Evolutionary conservation across 2,797 vertebrate species (phyloP).

Genomic region (Crocodylus rhombifer): DNA sequence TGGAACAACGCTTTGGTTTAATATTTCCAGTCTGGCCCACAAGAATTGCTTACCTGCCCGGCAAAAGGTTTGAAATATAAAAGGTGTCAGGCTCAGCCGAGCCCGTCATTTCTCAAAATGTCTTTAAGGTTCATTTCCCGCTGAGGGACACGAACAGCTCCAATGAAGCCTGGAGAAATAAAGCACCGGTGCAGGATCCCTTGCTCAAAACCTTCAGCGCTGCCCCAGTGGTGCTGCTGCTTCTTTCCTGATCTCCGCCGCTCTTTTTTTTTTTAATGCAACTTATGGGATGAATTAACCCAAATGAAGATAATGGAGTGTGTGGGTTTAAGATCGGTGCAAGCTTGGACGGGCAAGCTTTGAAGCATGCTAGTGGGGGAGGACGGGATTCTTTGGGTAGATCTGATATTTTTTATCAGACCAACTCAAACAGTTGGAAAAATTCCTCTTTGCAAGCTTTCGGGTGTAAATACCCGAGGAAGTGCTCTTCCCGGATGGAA

Average conservation of each 20-base stretch:
- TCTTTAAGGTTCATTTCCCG: not conserved
- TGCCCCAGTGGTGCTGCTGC: not conserved
- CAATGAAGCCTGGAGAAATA: not conserved
- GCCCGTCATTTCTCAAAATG: not conserved
- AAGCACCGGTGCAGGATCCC: not conserved
- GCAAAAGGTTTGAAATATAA: not conserved
- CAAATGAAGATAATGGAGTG: not conserved
- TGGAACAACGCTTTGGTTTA: not conserved
- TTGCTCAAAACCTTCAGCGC: not conserved
- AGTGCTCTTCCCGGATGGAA: no score
- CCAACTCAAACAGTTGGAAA: no score
- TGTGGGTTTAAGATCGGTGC: not conserved
- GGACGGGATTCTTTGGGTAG: no score
- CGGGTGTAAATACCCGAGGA: no score
- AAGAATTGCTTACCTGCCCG: not conserved
- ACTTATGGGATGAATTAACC: no score
- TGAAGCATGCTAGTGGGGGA: no score
- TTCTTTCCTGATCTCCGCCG: not conserved
- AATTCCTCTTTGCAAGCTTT: no score
- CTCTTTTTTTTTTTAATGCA: rapidly evolving
- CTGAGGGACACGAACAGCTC: not conserved
- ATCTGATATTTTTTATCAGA: no score
- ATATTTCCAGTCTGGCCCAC: slow-evolving; percentile 8
- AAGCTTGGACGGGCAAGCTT: not conserved
- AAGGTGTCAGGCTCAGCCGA: slow-evolving; percentile 22